phyloP scores from a whole-genome alignment of 2,113 vertebrate species.

The Myanophis thanlyinensis region DNA sequence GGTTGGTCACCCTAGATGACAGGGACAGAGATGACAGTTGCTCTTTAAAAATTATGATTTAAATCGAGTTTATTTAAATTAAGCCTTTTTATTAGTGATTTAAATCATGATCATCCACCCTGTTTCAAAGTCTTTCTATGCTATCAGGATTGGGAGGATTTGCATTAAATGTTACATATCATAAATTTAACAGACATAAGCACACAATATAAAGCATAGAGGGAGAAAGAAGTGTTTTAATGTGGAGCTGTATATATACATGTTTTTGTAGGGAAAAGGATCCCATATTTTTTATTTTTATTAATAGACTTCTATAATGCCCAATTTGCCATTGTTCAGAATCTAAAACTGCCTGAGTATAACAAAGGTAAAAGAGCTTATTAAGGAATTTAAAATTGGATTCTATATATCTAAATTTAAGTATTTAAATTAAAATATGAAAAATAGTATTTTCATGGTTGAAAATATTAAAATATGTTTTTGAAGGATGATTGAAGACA shows the following conservation, averaged over 20 bases:
- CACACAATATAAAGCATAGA: not conserved
- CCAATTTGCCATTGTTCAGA: not conserved
- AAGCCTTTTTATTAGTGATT: no score
- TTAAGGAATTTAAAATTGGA: not conserved
- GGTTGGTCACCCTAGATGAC: no score
- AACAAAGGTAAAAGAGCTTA: no score
- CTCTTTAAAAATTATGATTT: no score
- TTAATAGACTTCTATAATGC: no score
- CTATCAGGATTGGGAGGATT: not conserved
- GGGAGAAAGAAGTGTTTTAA: not conserved
- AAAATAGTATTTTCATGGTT: conserved; percentile 38
- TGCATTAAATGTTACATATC: not conserved
- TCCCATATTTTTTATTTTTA: no score
- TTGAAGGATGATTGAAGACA: conserved; percentile 38
- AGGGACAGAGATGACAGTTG: no score
- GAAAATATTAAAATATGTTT: conserved; percentile 13
- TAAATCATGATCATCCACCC: no score
- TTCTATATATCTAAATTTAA: not conserved
- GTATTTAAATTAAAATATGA: not conserved
- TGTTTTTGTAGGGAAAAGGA: no score
- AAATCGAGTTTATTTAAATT: no score
- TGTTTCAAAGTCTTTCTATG: no score
- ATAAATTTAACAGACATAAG: not conserved
- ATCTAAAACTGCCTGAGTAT: no score
- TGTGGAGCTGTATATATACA: not conserved